phyloP scores from a whole-genome alignment of 2,888 invertebrate species.

The Sicus ferrugineus region DNA sequence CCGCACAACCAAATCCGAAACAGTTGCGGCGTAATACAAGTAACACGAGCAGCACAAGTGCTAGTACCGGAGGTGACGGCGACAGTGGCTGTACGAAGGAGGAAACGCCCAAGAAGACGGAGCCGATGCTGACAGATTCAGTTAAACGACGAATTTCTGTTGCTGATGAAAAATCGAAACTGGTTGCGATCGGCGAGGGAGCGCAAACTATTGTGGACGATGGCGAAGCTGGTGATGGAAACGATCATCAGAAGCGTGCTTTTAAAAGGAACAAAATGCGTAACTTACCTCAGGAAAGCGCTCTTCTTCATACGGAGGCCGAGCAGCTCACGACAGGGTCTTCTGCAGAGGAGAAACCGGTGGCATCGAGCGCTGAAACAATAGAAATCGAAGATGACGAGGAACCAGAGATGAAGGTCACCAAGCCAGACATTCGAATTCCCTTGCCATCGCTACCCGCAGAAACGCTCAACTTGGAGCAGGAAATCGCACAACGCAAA shows the following conservation, averaged over 20 bases:
- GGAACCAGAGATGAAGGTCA: neutral
- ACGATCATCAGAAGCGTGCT: constrained; percentile 19
- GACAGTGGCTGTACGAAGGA: too few relatives aligned
- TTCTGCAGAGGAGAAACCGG: constrained; percentile 42
- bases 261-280: constrained; percentile 15
- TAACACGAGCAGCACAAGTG: constrained; percentile 36
- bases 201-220: constrained; percentile 39
- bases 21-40: constrained; percentile 44
- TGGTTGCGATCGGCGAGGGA: neutral
- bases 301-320: neutral
- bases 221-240: constrained; percentile 25
- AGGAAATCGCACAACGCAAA: constrained; percentile 60
- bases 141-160: constrained; percentile 1
- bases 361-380: constrained; percentile 28
- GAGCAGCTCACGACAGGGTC: constrained; percentile 23
- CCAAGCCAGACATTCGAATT: constrained; percentile 43
- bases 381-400: constrained; percentile 45
- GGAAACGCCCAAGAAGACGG: constrained; percentile 22
- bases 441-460: neutral
- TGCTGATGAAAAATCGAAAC: constrained; percentile 26
- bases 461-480: constrained; percentile 51
- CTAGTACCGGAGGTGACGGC: constrained; percentile 18
- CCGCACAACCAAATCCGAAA: constrained; percentile 47
- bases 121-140: constrained; percentile 20
- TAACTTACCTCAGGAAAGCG: constrained; percentile 10